Conservation (phyloP, 2,888 invertebrate species). For the Drosophila leonis region DNA sequence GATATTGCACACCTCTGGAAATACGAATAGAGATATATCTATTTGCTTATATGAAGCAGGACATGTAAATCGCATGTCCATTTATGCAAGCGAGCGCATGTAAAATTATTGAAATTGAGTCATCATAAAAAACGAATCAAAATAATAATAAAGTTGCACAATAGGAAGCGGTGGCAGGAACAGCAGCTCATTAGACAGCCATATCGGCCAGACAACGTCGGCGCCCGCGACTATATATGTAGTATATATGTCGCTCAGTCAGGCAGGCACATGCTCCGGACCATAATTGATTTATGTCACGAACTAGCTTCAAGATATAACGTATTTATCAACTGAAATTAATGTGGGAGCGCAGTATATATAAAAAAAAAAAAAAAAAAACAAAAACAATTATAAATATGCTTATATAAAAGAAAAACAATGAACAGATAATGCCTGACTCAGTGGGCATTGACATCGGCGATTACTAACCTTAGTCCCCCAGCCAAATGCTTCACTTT, state of each 20-base stretch:
- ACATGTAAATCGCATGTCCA: slow-evolving; percentile 67
- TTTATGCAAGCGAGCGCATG: slow-evolving; percentile 48
- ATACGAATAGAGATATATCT: slow-evolving; percentile 15
- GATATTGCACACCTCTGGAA: slow-evolving; percentile 59
- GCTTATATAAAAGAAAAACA: slow-evolving; percentile 44
- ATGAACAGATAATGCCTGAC: slow-evolving; percentile 60
- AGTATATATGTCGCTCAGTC: slow-evolving; percentile 28
- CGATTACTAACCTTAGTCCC: slow-evolving; percentile 60
- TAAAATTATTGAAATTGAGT: slow-evolving; percentile 73
- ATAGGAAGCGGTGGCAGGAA: slow-evolving; percentile 53
- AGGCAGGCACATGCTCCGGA: slow-evolving; percentile 45
- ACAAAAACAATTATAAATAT: slow-evolving; percentile 12
- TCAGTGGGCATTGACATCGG: slow-evolving; percentile 70
- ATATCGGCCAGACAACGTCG: slow-evolving; percentile 55
- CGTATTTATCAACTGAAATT: slow-evolving; percentile 47
- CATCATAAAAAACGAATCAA: slow-evolving; percentile 43
- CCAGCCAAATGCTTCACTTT: slow-evolving; percentile 31
- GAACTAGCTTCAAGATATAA: slow-evolving; percentile 57
- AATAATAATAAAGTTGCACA: slow-evolving; percentile 57
- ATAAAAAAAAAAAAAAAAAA: not conserved
- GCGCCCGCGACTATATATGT: slow-evolving; percentile 18
- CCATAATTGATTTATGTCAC: slow-evolving; percentile 72
- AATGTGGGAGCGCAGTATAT: slow-evolving; percentile 40
- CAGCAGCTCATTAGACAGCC: slow-evolving; percentile 50
- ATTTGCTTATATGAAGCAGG: slow-evolving; percentile 24